Percentiles rank a stretch among this genome's conserved stretches.
phyloP scores from a whole-genome alignment of 1,140 invertebrate species.

The Drosophila fuyamai region DNA sequence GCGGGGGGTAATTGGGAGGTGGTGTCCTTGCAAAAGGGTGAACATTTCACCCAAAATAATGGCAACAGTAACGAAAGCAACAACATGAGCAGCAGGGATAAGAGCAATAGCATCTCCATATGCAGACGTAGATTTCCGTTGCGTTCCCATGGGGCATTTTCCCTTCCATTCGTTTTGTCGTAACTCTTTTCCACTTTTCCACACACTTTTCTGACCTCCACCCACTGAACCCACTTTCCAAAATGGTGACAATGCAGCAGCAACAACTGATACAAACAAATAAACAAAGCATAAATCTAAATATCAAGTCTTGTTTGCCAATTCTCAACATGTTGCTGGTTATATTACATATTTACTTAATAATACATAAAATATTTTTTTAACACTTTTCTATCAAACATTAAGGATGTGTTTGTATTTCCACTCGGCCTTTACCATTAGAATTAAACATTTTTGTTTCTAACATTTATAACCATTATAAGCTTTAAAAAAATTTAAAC shows the following conservation, averaged over 20 bases:
- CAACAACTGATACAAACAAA: background rate
- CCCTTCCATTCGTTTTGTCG: constrained; percentile 8
- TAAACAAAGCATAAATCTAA: constrained; percentile 17
- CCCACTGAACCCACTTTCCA: background rate
- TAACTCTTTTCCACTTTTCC: constrained; percentile 30
- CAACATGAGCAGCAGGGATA: constrained; percentile 14
- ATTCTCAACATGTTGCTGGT: constrained; percentile 6
- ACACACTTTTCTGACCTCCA: constrained; percentile 33
- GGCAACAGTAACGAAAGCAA: constrained; percentile 22
- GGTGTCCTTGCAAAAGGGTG: constrained; percentile 54
- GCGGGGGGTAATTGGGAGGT: constrained; percentile 1
- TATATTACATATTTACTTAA: background rate
- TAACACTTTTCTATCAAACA: too few species aligned
- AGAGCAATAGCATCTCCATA: constrained; percentile 56
- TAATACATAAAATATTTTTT: background rate
- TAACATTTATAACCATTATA: too few species aligned
- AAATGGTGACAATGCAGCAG: constrained; percentile 34
- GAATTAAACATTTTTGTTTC: too few species aligned
- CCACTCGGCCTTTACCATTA: too few species aligned
- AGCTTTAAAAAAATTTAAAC: too few species aligned
- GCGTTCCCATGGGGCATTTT: constrained; percentile 52
- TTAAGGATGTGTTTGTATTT: too few species aligned
- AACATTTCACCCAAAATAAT: constrained; percentile 55
- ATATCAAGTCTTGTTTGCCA: constrained; percentile 33
- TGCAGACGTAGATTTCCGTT: constrained; percentile 65